Evolutionary conservation across 2,888 invertebrate genomes (phyloP).

Genomic region (Pachycephus smyrnensis): DNA sequence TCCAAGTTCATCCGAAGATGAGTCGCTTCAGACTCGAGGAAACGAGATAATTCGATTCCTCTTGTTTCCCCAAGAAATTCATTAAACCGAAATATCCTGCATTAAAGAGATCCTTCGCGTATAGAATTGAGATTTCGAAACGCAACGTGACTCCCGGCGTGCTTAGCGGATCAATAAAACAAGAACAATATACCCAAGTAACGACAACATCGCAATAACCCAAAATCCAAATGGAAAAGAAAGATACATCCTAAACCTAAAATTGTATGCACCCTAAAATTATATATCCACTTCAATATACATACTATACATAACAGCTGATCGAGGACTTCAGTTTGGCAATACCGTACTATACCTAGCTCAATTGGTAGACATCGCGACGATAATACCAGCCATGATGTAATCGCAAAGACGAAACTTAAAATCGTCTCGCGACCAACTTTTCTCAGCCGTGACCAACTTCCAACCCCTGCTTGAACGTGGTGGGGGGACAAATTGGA

Average conservation of each 20-base stretch:
- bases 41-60: conserved; percentile 51
- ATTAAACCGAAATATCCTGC: conserved; percentile 47
- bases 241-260: not conserved
- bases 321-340: not conserved
- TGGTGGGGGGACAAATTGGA: not conserved
- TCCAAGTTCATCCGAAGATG: conserved; percentile 24
- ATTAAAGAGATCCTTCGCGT: conserved; percentile 26
- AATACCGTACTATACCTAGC: not conserved
- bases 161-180: not conserved
- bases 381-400: not conserved
- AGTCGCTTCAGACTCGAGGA: conserved; percentile 16
- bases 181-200: not conserved
- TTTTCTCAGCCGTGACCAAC: not conserved
- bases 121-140: conserved; percentile 17
- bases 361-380: not conserved
- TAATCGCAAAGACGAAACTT: not conserved
- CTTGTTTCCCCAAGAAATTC: conserved; percentile 49
- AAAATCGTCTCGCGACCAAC: not conserved
- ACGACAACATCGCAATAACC: not conserved
- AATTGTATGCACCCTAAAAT: not conserved
- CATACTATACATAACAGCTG: not conserved
- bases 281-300: not conserved
- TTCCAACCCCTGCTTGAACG: not conserved
- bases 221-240: not conserved
- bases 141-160: not conserved